Percentiles rank a stretch among this genome's conserved stretches.
These are phyloP conservation scores for Epirrhoe tristata DNA, from an alignment of 2,888 invertebrate species.

Conservation along the genomic window DNA sequence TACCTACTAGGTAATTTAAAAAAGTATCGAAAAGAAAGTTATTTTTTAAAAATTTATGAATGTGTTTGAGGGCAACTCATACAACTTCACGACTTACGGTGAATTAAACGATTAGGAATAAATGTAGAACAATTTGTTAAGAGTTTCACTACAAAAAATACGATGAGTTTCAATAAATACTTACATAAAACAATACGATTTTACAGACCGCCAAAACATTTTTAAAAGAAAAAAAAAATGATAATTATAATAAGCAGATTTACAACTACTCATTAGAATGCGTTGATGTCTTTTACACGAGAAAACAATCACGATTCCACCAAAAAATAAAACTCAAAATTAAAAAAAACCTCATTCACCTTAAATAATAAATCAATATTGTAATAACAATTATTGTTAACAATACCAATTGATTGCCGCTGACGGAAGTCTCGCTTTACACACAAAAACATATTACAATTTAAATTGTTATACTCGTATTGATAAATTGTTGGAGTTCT, in stretches of 20 bases:
- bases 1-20: no score
- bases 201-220: no score
- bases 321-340: constrained; percentile 10
- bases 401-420: constrained; percentile 56
- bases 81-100: no score
- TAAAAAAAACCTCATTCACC: constrained; percentile 1
- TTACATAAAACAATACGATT: no score
- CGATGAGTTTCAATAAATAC: no score
- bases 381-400: constrained; percentile 54
- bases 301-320: not conserved
- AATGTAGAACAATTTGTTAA: no score
- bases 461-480: constrained; percentile 63
- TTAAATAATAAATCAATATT: constrained; percentile 33
- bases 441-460: constrained; percentile 62
- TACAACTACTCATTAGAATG: constrained; percentile 1
- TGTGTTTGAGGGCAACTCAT: no score
- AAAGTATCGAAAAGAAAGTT: no score
- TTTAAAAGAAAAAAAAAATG: no score
- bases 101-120: no score
- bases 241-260: not conserved
- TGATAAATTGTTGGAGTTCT: constrained; percentile 53
- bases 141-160: no score
- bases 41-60: no score
- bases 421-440: constrained; percentile 52
- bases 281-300: constrained; percentile 17